Conservation (phyloP, 2,797 vertebrate species). For the Fundulus diaphanus region DNA sequence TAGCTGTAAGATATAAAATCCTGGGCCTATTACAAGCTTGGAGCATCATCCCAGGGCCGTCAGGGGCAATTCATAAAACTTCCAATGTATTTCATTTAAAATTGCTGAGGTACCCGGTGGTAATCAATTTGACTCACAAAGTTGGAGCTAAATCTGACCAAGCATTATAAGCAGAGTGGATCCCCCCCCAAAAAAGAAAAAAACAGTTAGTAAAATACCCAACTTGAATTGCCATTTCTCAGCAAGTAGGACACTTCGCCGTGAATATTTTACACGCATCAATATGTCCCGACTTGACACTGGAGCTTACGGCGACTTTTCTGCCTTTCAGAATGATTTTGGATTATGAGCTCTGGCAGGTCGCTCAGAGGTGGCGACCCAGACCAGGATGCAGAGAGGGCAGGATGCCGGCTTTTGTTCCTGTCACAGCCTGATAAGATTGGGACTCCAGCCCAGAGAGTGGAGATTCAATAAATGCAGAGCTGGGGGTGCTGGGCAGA, state of each 20-base stretch:
- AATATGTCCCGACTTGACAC: conserved; percentile 47
- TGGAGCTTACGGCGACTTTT: conserved; percentile 42
- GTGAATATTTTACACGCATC: conserved; percentile 65
- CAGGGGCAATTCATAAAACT: conserved; percentile 46
- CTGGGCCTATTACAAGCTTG: conserved; percentile 10
- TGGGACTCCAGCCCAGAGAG: conserved; percentile 43
- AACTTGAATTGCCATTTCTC: conserved; percentile 46
- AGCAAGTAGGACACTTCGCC: conserved; percentile 19
- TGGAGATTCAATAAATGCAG: conserved; percentile 38
- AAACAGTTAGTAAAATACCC: conserved; percentile 37
- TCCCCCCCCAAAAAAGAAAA: conserved; percentile 27
- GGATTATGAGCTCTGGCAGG: conserved; percentile 64
- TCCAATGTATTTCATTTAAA: conserved; percentile 46
- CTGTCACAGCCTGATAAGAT: conserved; percentile 57
- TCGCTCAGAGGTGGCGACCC: conserved; percentile 49
- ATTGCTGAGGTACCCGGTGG: conserved; percentile 49
- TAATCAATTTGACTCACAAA: conserved; percentile 52
- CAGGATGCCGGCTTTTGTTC: conserved; percentile 51
- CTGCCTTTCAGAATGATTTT: conserved; percentile 54
- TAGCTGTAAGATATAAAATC: conserved; percentile 19
- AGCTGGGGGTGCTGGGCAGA: conserved; percentile 8
- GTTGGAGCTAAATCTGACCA: conserved; percentile 44
- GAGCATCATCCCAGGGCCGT: conserved; percentile 18
- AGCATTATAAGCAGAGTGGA: conserved; percentile 34
- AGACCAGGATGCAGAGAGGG: conserved; percentile 23